Evolutionary conservation across 2,888 invertebrate genomes (phyloP).

Genomic region (Strigamia crassipes): DNA sequence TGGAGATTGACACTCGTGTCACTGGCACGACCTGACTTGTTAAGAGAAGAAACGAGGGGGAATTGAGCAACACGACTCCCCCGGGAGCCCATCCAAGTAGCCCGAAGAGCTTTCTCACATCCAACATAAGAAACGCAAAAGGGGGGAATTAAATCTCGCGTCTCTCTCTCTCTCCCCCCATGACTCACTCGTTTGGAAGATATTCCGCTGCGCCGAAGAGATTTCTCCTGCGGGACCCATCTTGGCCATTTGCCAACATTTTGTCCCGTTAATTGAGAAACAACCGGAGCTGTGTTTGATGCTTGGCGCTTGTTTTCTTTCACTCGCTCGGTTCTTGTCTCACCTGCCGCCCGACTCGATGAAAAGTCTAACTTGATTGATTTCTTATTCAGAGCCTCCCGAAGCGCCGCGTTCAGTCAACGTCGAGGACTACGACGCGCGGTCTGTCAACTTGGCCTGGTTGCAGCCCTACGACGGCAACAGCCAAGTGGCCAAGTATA

Average conservation of each 20-base stretch:
- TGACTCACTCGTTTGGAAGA: conserved; percentile 8
- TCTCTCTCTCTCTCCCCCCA: neutral
- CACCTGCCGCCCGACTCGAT: neutral
- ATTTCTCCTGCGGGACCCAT: conserved; percentile 16
- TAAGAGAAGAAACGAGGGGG: neutral
- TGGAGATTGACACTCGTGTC: conserved; percentile 26
- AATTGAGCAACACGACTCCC: neutral
- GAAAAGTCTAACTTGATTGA: neutral
- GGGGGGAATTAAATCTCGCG: neutral
- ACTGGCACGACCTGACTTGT: conserved; percentile 21
- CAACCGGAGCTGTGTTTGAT: neutral
- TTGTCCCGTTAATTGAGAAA: conserved; percentile 13
- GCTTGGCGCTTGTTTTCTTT: neutral
- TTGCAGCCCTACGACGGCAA: conserved; percentile 46
- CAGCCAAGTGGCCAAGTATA: conserved; percentile 44
- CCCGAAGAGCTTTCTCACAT: conserved; percentile 15
- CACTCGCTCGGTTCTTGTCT: too few species aligned
- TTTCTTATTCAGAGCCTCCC: conserved; percentile 39
- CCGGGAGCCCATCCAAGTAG: neutral
- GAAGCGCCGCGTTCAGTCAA: neutral
- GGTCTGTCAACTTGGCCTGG: conserved; percentile 46
- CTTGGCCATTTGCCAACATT: conserved; percentile 15
- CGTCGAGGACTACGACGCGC: neutral
- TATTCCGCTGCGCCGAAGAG: neutral
- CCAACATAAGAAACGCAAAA: neutral